Evolutionary conservation across 2,888 invertebrate genomes (phyloP).

Genomic region (Trypoxylon attenuatum): DNA sequence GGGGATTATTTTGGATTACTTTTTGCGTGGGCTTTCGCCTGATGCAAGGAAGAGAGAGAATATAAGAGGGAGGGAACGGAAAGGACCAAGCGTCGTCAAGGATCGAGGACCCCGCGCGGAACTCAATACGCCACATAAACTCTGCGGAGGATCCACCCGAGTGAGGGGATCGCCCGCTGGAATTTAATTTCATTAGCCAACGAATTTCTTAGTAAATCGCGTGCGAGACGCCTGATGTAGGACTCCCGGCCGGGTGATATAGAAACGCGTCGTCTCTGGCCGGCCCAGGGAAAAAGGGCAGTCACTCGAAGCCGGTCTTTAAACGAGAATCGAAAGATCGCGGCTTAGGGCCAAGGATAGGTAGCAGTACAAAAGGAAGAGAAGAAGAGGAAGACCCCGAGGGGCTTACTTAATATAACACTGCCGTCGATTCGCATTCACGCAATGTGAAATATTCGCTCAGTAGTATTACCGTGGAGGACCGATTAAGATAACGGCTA

Average conservation of each 20-base stretch:
- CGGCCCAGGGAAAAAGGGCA: slow-evolving; percentile 15
- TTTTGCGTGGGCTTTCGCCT: slow-evolving; percentile 46
- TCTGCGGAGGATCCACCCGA: slow-evolving; percentile 14
- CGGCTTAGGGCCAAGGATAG: not conserved
- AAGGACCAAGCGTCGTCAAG: slow-evolving; percentile 5
- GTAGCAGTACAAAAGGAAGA: slow-evolving; percentile 3
- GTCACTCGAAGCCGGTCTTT: not conserved
- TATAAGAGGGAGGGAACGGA: slow-evolving; percentile 7
- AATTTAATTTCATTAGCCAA: slow-evolving; percentile 64
- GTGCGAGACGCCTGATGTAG: slow-evolving; percentile 50
- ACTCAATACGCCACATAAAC: slow-evolving; percentile 59
- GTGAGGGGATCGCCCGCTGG: slow-evolving; percentile 32
- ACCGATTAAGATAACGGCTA: slow-evolving; percentile 27
- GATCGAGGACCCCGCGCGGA: slow-evolving; percentile 36
- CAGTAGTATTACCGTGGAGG: not conserved
- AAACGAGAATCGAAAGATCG: not conserved
- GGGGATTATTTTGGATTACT: slow-evolving; percentile 62
- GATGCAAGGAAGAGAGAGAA: too few species aligned
- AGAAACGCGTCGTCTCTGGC: slow-evolving; percentile 33
- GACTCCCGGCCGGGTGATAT: slow-evolving; percentile 29
- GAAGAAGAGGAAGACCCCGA: not conserved
- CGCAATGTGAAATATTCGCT: slow-evolving; percentile 31
- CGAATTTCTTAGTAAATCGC: slow-evolving; percentile 62
- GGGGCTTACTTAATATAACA: not conserved
- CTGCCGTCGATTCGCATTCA: slow-evolving; percentile 25